A percentile compares a stretch with the other conserved stretches of the same genome.
These are phyloP conservation scores for Hoplodrina blanda DNA, from an alignment of 2,888 invertebrate genomes.

Conservation along the genomic window DNA sequence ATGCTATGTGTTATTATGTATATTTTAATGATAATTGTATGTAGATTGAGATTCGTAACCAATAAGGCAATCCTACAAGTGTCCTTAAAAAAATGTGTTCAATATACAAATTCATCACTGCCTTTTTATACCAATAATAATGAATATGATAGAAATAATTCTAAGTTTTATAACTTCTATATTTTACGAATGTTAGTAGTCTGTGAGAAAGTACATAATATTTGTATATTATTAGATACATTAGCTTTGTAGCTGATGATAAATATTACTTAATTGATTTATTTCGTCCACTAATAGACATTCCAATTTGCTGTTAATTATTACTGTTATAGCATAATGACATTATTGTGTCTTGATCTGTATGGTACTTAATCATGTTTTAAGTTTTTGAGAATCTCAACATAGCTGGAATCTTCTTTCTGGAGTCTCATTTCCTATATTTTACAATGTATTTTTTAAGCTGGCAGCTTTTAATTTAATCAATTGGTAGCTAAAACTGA, in stretches of 20 bases:
- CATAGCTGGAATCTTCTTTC: not conserved
- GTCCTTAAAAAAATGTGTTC: constrained; percentile 28
- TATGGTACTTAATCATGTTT: not conserved
- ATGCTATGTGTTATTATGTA: constrained; percentile 10
- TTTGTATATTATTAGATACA: not conserved
- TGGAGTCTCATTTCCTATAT: not conserved
- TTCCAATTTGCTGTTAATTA: constrained; percentile 13
- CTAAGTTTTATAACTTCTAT: not conserved
- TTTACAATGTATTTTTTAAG: not conserved
- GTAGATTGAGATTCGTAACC: constrained; percentile 5
- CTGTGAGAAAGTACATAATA: constrained; percentile 2
- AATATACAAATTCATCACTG: constrained; percentile 32
- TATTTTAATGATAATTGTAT: not conserved
- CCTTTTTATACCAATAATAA: constrained; percentile 12
- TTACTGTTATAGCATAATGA: constrained; percentile 10
- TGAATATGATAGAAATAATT: not conserved
- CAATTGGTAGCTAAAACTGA: not conserved
- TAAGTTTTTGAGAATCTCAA: constrained; percentile 4
- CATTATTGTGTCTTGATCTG: constrained; percentile 6
- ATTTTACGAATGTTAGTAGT: not conserved
- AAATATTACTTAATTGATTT: constrained; percentile 7
- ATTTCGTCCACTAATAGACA: constrained; percentile 28
- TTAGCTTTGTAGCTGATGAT: constrained; percentile 8
- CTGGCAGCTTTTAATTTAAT: not conserved
- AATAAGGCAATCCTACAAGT: not conserved